Percentiles rank a stretch among this genome's conserved stretches.
phyloP scores from a whole-genome alignment of 2,888 invertebrate genomes.

The Euproctis similis region DNA sequence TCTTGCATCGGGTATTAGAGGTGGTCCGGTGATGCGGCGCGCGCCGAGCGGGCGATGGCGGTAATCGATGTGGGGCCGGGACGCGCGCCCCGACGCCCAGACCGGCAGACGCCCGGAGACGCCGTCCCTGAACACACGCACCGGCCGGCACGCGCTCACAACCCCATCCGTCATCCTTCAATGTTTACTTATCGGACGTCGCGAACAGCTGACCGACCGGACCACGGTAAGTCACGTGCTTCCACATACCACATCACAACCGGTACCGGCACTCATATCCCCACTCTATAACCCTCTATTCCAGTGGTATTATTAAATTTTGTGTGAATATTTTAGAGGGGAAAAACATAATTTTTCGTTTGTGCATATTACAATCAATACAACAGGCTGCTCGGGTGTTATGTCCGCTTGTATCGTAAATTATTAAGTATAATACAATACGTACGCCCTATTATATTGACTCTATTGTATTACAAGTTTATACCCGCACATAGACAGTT shows the following conservation, averaged over 20 bases:
- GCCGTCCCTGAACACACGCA: slow-evolving; percentile 62
- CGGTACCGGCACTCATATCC: slow-evolving; percentile 15
- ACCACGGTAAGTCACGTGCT: slow-evolving; percentile 72
- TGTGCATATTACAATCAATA: slow-evolving; percentile 55
- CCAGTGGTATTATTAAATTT: slow-evolving; percentile 23
- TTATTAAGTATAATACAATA: slow-evolving; percentile 66
- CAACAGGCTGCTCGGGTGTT: slow-evolving; percentile 52
- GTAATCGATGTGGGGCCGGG: slow-evolving; percentile 74
- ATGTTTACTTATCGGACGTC: slow-evolving; percentile 69
- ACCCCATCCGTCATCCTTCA: slow-evolving; percentile 59
- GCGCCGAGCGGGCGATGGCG: slow-evolving; percentile 66
- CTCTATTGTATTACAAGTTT: slow-evolving; percentile 50
- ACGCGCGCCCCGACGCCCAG: slow-evolving; percentile 76
- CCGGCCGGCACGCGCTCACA: slow-evolving; percentile 46
- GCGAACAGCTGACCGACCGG: slow-evolving; percentile 72
- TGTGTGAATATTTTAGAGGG: slow-evolving; percentile 40
- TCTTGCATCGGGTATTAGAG: slow-evolving; percentile 69
- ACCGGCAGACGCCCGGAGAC: slow-evolving; percentile 77
- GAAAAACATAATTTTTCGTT: slow-evolving; percentile 39
- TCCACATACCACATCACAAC: slow-evolving; percentile 31
- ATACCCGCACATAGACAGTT: slow-evolving; percentile 35
- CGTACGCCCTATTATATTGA: slow-evolving; percentile 58
- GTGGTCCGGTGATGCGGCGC: slow-evolving; percentile 59
- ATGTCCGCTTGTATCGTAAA: slow-evolving; percentile 52
- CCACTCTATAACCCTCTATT: slow-evolving; percentile 13